Evolutionary conservation across 1,140 invertebrate genomes (phyloP), one percentile per base, ranked within the genome.

Genomic region (Diorhabda elongata): DNA sequence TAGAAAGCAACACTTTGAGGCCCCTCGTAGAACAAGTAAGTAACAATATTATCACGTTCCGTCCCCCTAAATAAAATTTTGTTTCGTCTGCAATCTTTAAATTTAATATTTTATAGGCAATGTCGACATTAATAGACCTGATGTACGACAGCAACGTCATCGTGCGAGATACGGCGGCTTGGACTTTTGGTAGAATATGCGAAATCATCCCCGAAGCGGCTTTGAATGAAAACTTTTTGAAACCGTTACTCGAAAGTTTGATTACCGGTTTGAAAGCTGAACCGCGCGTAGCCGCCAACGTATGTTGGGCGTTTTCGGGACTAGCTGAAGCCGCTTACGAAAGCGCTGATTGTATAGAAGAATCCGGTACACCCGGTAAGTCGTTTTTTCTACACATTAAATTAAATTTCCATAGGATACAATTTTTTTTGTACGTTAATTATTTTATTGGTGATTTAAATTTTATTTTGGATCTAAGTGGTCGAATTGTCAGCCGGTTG

Each of bases 261-360:
- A 89, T 98, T 0, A 91, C 91, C 75, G 95, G 95, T 7, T 81
- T 99, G 7, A 90, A 91, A 73, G 91, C 94, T 41, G 97, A 99
- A 80, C 96, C 98, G 0, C 85, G 97, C 44, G 98, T 99, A 0
- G 97, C 98, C 9, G 90, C 96, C 2, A 99, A 99, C 84, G 95
- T 98, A n/a, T 99, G 98, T 79, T 99, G 98, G 98, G 97, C 98
- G 0, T 96, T 99, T 74, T 97, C 94, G 58, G 96, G 95, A 65
- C 84, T 99, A n/a, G 96, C 97, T 0, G 96, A 99, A 83, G 97
- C 97, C 5, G 95, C 96, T 41, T 99, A 96, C 79, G 96, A 99
- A 76, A 84, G 87, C 5, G 91, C 88, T 0, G 87, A 89, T 73
- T 79, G 82, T 64, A 74, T 79, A n/a, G 89, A 91, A 59, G 88